These are phyloP conservation scores for Zaprionus camerounensis DNA, from an alignment of 1,140 invertebrate genomes.

Conservation along the genomic window DNA sequence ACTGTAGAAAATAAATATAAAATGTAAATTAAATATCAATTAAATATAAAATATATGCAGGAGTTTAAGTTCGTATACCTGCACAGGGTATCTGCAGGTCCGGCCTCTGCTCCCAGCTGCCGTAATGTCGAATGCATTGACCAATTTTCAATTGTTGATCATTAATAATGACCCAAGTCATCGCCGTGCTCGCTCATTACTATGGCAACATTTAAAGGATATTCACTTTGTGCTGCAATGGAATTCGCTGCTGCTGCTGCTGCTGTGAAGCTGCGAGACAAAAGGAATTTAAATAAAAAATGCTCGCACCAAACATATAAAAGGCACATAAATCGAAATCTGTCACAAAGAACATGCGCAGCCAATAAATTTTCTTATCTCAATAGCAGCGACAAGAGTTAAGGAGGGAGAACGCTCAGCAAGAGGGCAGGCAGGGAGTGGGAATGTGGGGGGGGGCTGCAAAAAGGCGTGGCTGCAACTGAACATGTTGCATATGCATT, in stretches of 20 bases:
- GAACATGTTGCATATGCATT: slow-evolving; percentile 79
- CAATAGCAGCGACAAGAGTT: slow-evolving; percentile 80
- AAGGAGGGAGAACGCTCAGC: slow-evolving; percentile 51
- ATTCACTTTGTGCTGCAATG: slow-evolving; percentile 31
- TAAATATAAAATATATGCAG: neutral
- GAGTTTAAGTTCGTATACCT: neutral
- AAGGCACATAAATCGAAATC: slow-evolving; percentile 83
- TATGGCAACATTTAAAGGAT: slow-evolving; percentile 42
- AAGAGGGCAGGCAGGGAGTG: neutral
- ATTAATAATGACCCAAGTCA: slow-evolving; percentile 38
- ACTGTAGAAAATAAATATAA: neutral
- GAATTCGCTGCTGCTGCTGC: slow-evolving; percentile 21
- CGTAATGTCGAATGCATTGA: neutral
- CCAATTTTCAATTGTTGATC: slow-evolving; percentile 37
- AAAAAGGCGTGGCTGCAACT: slow-evolving; percentile 54
- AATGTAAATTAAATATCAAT: neutral
- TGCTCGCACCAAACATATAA: slow-evolving; percentile 58
- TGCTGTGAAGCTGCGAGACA: slow-evolving; percentile 40
- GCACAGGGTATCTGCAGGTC: neutral
- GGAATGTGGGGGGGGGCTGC: neutral
- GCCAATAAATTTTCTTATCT: slow-evolving; percentile 83
- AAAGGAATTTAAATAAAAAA: slow-evolving; percentile 74
- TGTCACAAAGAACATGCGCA: slow-evolving; percentile 83
- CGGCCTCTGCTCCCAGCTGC: neutral
- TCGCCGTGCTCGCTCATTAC: slow-evolving; percentile 31